Evolutionary conservation across 2,113 vertebrate genomes (phyloP), one percentile per base, ranked within the genome.

Genomic region (Macrotus californicus): DNA sequence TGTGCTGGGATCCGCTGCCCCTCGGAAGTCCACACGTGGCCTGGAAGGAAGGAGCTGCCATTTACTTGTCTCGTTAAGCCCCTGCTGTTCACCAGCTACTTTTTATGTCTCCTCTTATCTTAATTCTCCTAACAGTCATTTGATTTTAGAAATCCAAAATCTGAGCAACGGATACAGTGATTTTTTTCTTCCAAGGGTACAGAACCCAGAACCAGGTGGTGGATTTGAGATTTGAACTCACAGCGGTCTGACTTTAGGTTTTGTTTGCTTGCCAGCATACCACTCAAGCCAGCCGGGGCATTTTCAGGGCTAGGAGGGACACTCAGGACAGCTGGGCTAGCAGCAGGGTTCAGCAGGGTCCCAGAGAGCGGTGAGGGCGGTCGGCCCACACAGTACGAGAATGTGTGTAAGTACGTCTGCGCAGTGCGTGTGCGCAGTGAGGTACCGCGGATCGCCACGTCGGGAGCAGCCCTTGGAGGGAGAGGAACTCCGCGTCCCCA

Each of bases 381-480:
- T 19, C 39, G 77, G 16, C 73, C 5, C 10, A 2, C 26, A 64
- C 16, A 5, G 21, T 29, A 10, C 16, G 15, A n/a, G 15, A n/a
- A 5, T 0, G 5, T 2, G 2, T 19, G 6, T 6, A 24, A 41
- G 0, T 1, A 6, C 14, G 10, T 39, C 48, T 22, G 31, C 13
- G 31, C 31, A 31, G 24, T 1, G 1, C 14, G 7, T 34, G 64
- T 67, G 64, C 7, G 34, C 34, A n/a, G 11, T 0, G 29, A 7
- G 54, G 11, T 7, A 3, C 50, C 36, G 15, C 7, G 56, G 50
- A 31, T 50, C 6, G 43, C 4, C 3, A 22, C 72, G 67, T 72
- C 18, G 29, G 39, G 22, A 36, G 52, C 41, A 46, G 31, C 34
- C 21, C 3, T 36, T 39, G 7, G n/a, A 73, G 22, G 19, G 59